These are phyloP conservation scores for Pipistrellus kuhlii DNA, from an alignment of 2,797 vertebrate species.

Conservation along the genomic window DNA sequence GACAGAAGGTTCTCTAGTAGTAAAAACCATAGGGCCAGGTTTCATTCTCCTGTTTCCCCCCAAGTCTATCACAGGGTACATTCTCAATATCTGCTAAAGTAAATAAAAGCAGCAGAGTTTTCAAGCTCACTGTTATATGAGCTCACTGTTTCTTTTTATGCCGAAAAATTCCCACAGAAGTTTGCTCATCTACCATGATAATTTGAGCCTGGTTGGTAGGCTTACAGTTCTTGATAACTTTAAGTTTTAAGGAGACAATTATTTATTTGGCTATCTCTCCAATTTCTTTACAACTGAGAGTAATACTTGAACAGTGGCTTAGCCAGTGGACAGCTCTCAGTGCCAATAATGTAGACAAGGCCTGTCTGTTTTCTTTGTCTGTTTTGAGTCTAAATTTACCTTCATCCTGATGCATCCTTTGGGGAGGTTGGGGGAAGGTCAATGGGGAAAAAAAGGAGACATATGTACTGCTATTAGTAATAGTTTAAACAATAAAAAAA, in stretches of 20 bases:
- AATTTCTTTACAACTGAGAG: not conserved
- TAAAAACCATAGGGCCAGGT: not conserved
- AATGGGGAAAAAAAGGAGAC: not conserved
- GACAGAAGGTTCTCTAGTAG: not conserved
- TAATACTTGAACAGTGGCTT: not conserved
- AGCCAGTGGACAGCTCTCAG: not conserved
- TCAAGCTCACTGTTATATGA: no score
- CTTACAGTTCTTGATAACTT: not conserved
- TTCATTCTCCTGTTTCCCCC: not conserved
- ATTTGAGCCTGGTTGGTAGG: not conserved
- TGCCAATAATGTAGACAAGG: not conserved
- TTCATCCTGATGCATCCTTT: slow-evolving; percentile 16
- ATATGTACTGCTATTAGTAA: no score
- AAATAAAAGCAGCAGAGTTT: not conserved
- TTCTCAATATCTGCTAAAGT: not conserved
- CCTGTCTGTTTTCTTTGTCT: not conserved
- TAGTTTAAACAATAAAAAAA: no score
- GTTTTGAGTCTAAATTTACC: not conserved
- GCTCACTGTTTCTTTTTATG: not conserved
- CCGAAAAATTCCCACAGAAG: not conserved
- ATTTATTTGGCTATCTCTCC: not conserved
- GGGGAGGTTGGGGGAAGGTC: no score
- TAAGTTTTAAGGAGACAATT: not conserved
- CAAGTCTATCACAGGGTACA: not conserved
- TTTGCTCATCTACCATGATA: not conserved